Percentiles rank a stretch among this genome's conserved stretches.
phyloP scores from a whole-genome alignment of 2,888 invertebrate genomes.

The Andrena bicolor region DNA sequence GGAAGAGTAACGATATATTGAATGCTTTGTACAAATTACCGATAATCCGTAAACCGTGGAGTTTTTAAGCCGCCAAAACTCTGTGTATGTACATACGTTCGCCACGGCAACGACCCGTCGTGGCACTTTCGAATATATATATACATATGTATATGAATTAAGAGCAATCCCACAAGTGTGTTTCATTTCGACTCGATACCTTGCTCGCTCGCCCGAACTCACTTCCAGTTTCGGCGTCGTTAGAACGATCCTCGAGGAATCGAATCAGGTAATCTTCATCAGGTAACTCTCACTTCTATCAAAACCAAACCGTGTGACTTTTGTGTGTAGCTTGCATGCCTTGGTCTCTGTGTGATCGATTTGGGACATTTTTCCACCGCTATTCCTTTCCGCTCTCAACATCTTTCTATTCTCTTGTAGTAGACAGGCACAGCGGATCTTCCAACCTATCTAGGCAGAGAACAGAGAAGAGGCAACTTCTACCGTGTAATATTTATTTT shows the following conservation, averaged over 20 bases:
- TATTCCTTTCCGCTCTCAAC: neutral
- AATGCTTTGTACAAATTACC: slow-evolving; percentile 77
- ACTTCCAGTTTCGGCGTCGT: neutral
- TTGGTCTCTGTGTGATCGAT: slow-evolving; percentile 2
- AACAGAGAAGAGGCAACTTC: neutral
- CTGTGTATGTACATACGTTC: slow-evolving; percentile 76
- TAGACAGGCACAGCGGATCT: neutral
- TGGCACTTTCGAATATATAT: slow-evolving; percentile 72
- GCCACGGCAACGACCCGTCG: slow-evolving; percentile 68
- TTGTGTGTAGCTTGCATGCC: slow-evolving; percentile 30
- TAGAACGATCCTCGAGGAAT: slow-evolving; percentile 3
- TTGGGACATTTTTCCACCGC: neutral
- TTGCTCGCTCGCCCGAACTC: neutral
- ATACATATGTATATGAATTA: slow-evolving; percentile 71
- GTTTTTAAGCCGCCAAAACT: slow-evolving; percentile 32
- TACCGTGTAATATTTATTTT: neutral
- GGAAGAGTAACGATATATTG: slow-evolving; percentile 22
- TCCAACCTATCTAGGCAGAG: neutral
- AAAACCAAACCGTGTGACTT: slow-evolving; percentile 5
- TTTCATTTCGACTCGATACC: slow-evolving; percentile 67
- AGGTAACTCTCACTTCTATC: slow-evolving; percentile 30
- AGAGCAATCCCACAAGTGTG: slow-evolving; percentile 71
- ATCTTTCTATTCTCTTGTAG: neutral
- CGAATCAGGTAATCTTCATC: slow-evolving; percentile 25
- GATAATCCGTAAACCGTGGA: slow-evolving; percentile 65